These are phyloP conservation scores for Arge pagana DNA, from an alignment of 2,888 invertebrate genomes.

Conservation along the genomic window DNA sequence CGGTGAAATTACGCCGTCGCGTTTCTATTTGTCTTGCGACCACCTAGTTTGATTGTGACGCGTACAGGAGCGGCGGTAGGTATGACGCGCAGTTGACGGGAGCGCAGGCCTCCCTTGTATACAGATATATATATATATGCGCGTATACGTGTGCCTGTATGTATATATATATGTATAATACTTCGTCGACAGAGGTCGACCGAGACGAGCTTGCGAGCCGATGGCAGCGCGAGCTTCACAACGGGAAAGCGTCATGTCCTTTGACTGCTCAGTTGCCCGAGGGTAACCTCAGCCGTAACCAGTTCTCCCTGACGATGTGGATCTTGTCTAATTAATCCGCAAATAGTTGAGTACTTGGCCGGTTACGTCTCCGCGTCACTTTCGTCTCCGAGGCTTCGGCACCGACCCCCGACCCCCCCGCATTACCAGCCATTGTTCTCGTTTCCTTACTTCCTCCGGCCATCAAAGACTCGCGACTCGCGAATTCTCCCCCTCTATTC, in stretches of 20 bases:
- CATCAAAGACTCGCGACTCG: neutral
- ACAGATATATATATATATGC: neutral
- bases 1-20: slow-evolving; percentile 38
- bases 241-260: no score
- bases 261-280: slow-evolving; percentile 14
- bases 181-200: neutral
- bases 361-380: slow-evolving; percentile 7
- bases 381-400: no score
- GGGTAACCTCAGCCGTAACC: slow-evolving; percentile 7
- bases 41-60: slow-evolving; percentile 27
- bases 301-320: neutral
- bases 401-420: no score
- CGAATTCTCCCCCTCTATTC: neutral
- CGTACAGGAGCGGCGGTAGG: no score
- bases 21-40: slow-evolving; percentile 34
- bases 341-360: slow-evolving; percentile 14
- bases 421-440: neutral
- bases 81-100: no score
- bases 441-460: neutral
- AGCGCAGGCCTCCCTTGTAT: neutral
- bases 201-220: neutral
- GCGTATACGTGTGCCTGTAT: no score
- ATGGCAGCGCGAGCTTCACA: neutral
- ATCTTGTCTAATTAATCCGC: slow-evolving; percentile 25
- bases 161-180: neutral